phyloP scores from a whole-genome alignment of 1,140 invertebrate species.

The Oncopodura yosiiana region DNA sequence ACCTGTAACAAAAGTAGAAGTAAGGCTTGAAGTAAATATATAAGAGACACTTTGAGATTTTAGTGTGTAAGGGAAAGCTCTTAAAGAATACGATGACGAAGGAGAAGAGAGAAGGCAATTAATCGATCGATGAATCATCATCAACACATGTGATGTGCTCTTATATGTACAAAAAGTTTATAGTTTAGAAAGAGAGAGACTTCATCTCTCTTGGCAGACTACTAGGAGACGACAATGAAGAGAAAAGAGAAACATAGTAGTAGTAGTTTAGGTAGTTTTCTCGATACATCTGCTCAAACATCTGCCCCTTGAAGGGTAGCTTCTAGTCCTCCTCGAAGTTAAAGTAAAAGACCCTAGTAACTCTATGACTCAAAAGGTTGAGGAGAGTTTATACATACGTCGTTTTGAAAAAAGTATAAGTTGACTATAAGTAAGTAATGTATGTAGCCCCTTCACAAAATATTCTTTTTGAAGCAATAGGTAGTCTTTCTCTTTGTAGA shows the following conservation, averaged over 20 bases:
- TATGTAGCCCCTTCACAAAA: no score
- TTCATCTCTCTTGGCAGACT: neutral
- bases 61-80: constrained; percentile 10
- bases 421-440: no score
- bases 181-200: neutral
- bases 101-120: constrained; percentile 12
- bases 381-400: no score
- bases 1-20: neutral
- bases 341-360: no score
- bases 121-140: constrained; percentile 22
- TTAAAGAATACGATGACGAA: constrained; percentile 15
- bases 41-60: neutral
- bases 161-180: neutral
- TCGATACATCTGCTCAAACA: constrained; percentile 20
- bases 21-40: constrained; percentile 1
- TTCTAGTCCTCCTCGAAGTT: no score
- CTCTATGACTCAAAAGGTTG: no score
- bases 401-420: no score
- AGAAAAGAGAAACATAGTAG: constrained; percentile 5
- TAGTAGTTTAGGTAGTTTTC: neutral
- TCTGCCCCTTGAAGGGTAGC: constrained; percentile 16
- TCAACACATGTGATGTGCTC: constrained; percentile 10
- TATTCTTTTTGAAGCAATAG: no score
- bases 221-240: constrained; percentile 6
- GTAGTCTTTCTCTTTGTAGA: no score